These are phyloP conservation scores for Chaetodon auriga DNA, from an alignment of 2,113 vertebrate species.

Conservation along the genomic window DNA sequence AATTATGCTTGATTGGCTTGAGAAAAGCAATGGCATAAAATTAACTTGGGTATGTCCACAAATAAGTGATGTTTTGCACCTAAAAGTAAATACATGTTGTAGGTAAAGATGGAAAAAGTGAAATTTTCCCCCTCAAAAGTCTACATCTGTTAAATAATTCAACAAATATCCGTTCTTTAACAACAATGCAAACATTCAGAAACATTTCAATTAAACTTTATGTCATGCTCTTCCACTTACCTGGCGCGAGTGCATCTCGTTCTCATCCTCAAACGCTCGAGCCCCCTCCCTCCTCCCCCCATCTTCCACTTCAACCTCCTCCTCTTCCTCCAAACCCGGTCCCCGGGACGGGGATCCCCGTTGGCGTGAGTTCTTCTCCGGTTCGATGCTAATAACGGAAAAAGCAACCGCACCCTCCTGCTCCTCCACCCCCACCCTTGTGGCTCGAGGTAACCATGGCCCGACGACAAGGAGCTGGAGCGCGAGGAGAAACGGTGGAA, in stretches of 20 bases:
- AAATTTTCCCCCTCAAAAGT: neutral
- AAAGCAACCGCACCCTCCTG: conserved; percentile 65
- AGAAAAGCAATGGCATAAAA: neutral
- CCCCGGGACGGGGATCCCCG: conserved; percentile 3
- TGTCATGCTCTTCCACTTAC: conserved; percentile 51
- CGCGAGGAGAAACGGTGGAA: conserved; percentile 67
- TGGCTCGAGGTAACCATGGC: conserved; percentile 45
- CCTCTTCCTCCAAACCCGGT: conserved; percentile 37
- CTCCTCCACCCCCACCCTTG: neutral
- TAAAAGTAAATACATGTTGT: neutral
- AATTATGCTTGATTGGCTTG: neutral
- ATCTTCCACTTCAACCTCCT: conserved; percentile 11
- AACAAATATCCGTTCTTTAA: neutral
- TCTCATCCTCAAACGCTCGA: conserved; percentile 78
- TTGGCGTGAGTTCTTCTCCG: conserved; percentile 31
- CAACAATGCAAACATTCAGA: neutral
- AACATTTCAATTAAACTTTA: neutral
- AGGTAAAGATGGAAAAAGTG: neutral
- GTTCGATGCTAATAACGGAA: conserved; percentile 82
- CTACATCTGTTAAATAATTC: neutral
- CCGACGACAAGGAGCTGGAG: conserved; percentile 77
- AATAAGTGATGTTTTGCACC: neutral
- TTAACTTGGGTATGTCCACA: neutral
- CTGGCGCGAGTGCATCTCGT: conserved; percentile 72
- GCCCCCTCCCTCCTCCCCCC: conserved; percentile 21